Conservation (phyloP, 2,113 vertebrate genomes). For the Sus scrofa region DNA sequence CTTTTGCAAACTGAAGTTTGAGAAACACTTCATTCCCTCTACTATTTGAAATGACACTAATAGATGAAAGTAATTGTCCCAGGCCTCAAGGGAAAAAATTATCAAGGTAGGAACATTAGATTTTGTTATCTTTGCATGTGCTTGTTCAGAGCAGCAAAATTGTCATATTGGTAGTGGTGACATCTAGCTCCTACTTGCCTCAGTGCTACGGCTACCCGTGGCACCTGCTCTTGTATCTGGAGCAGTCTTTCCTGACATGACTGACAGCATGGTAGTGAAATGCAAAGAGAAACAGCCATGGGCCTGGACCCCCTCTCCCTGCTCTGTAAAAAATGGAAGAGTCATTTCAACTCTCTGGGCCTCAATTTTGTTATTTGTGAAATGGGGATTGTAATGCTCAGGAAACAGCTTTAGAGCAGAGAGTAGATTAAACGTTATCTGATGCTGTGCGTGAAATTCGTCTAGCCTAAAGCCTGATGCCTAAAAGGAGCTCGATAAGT, state of each 20-base stretch:
- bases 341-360: neutral
- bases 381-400: neutral
- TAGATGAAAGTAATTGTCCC: neutral
- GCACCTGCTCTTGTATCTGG: neutral
- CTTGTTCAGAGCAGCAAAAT: neutral
- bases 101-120: neutral
- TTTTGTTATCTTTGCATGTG: neutral
- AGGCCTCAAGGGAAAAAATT: neutral
- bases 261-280: too few species aligned
- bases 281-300: neutral
- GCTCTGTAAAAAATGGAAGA: neutral
- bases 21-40: neutral
- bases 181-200: neutral
- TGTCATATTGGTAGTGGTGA: neutral
- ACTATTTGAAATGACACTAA: neutral
- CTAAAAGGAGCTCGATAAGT: neutral
- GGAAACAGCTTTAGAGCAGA: slow-evolving; percentile 15
- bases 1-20: neutral
- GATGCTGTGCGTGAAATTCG: neutral
- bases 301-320: neutral
- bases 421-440: neutral
- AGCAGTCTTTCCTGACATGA: neutral
- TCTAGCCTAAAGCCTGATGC: neutral
- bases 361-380: neutral
- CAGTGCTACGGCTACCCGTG: neutral